Percentiles rank a stretch among this genome's conserved stretches.
Evolutionary conservation across 2,797 vertebrate species (phyloP).

Genomic region (Macropus fuliginosus): DNA sequence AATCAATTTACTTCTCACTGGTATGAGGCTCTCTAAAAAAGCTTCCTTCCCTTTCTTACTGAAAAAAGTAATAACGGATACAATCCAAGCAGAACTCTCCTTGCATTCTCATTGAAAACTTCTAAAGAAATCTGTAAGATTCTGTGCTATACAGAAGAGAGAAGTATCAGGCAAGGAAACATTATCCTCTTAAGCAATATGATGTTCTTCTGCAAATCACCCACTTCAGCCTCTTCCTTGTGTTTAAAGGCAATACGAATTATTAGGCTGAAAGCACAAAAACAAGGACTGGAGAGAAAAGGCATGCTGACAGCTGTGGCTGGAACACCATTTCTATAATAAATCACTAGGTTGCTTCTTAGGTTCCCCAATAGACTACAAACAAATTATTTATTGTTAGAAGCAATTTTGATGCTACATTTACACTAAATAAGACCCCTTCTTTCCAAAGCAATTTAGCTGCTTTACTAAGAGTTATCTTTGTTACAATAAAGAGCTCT

Average conservation of each 20-base stretch:
- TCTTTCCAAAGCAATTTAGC: constrained; percentile 28
- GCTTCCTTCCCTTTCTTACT: not conserved
- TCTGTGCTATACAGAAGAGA: not conserved
- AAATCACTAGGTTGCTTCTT: constrained; percentile 42
- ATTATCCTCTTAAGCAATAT: not conserved
- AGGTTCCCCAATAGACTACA: constrained; percentile 47
- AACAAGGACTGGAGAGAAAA: constrained; percentile 40
- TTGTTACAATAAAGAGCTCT: not conserved
- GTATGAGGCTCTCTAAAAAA: not conserved
- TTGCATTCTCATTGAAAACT: constrained; percentile 1
- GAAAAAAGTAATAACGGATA: not conserved
- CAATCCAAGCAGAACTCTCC: not conserved
- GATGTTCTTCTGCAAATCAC: constrained; percentile 58
- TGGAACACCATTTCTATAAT: constrained; percentile 63
- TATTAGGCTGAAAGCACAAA: constrained; percentile 63
- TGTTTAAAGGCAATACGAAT: constrained; percentile 69
- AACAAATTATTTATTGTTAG: constrained; percentile 48
- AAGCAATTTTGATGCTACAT: not conserved
- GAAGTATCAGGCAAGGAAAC: constrained; percentile 30
- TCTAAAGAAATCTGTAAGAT: constrained; percentile 43
- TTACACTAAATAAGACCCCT: not conserved
- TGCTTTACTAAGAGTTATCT: constrained; percentile 27
- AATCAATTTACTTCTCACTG: not conserved
- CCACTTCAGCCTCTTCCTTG: constrained; percentile 43
- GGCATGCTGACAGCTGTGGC: constrained; percentile 49